Percentiles rank a stretch among this genome's conserved stretches.
Conservation (phyloP, 2,797 vertebrate species). For the Lepilemur septentrionalis region DNA sequence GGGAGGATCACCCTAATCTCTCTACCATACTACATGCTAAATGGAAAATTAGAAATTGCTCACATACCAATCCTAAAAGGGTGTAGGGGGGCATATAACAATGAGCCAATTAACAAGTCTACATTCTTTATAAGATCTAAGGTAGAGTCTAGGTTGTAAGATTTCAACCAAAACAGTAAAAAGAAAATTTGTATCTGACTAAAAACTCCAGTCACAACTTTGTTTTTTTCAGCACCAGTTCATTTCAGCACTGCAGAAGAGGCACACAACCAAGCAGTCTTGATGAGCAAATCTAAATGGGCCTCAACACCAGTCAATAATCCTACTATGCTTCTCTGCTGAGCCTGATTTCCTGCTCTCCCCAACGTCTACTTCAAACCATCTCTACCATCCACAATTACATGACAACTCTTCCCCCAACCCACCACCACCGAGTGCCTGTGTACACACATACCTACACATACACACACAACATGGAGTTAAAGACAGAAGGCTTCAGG, state of each 20-base stretch:
- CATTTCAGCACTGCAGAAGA: not conserved
- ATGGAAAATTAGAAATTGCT: constrained; percentile 45
- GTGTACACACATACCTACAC: not conserved
- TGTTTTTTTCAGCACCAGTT: not conserved
- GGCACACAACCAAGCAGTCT: not conserved
- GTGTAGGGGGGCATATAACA: not conserved
- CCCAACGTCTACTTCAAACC: not conserved
- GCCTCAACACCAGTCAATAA: not conserved
- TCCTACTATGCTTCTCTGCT: not conserved
- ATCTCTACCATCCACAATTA: not conserved
- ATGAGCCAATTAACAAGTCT: not conserved
- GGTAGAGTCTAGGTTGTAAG: not conserved
- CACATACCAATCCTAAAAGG: not conserved
- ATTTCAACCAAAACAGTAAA: constrained; percentile 15
- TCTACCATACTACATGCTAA: constrained; percentile 3
- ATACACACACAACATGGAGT: not conserved
- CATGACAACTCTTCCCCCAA: not conserved
- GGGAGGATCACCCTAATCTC: not conserved
- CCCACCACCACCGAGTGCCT: not conserved
- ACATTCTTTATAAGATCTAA: not conserved
- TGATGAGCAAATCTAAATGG: not conserved
- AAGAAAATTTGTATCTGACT: constrained; percentile 16
- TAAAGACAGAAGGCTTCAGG: not conserved
- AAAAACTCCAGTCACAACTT: not conserved
- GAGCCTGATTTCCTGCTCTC: not conserved